A percentile compares a stretch with the other conserved stretches of the same genome.
Evolutionary conservation across 2,888 invertebrate genomes (phyloP).

Genomic region (Cetonia aurata): DNA sequence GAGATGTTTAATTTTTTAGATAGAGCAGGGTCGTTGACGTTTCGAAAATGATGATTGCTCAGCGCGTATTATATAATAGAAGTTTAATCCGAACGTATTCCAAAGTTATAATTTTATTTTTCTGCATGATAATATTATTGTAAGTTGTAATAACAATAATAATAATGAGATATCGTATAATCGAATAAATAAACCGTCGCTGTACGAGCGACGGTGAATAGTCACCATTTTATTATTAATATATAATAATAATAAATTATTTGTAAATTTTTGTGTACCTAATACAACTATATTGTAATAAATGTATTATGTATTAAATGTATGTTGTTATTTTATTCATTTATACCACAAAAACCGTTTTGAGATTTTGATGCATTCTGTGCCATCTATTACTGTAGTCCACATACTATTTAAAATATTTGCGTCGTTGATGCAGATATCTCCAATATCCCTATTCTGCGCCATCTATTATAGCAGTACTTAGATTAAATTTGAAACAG

Average conservation of each 20-base stretch:
- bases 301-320: slow-evolving; percentile 58
- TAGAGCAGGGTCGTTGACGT: slow-evolving; percentile 36
- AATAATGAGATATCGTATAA: slow-evolving; percentile 30
- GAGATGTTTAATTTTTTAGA: slow-evolving; percentile 35
- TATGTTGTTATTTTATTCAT: slow-evolving; percentile 11
- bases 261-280: slow-evolving; percentile 66
- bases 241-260: slow-evolving; percentile 54
- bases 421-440: neutral
- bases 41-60: slow-evolving; percentile 32
- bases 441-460: too few species aligned
- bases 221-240: slow-evolving; percentile 48
- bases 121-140: slow-evolving; percentile 43
- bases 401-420: too few species aligned
- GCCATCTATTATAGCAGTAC: neutral
- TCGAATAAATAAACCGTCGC: slow-evolving; percentile 12
- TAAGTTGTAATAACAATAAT: slow-evolving; percentile 44
- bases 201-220: slow-evolving; percentile 44
- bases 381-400: too few species aligned
- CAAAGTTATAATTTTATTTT: slow-evolving; percentile 43
- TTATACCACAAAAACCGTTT: neutral
- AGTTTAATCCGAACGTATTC: slow-evolving; percentile 41
- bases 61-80: slow-evolving; percentile 19
- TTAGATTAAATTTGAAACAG: too few species aligned
- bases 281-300: slow-evolving; percentile 60
- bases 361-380: too few species aligned